Evolutionary conservation across 2,797 vertebrate species (phyloP).

Genomic region (Anguilla pacifica): DNA sequence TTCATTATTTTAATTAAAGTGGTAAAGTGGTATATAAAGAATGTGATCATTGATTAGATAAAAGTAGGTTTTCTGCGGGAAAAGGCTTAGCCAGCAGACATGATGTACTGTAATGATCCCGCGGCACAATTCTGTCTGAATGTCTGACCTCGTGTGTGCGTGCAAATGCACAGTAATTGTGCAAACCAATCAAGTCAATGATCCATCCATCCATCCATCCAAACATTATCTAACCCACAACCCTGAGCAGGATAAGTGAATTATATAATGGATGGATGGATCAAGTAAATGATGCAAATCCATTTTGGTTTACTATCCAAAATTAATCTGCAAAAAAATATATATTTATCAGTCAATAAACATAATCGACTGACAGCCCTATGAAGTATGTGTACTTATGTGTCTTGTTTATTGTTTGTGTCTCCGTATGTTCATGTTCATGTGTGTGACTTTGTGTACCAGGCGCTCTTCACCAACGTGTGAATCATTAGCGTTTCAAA

Average conservation of each 20-base stretch:
- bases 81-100: not conserved
- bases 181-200: not conserved
- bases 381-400: not conserved
- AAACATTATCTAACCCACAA: too few relatives aligned
- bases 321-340: not conserved
- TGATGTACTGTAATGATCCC: constrained; percentile 7
- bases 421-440: not conserved
- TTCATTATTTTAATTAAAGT: not conserved
- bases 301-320: not conserved
- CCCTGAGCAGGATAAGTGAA: too few relatives aligned
- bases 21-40: not conserved
- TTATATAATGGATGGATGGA: not conserved
- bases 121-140: not conserved
- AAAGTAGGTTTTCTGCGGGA: not conserved
- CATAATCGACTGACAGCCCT: constrained; percentile 18
- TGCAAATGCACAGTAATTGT: not conserved
- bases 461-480: not conserved
- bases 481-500: not conserved
- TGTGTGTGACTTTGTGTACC: constrained; percentile 5
- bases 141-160: not conserved
- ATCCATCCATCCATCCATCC: not conserved
- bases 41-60: not conserved
- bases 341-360: constrained; percentile 32
- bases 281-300: not conserved
- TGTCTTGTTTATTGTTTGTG: not conserved